Percentiles rank a stretch among this genome's conserved stretches.
These are phyloP conservation scores for rabbit (Oryctolagus cuniculus) DNA, from an alignment of 2,113 vertebrate genomes.

Conservation along the genomic window DNA sequence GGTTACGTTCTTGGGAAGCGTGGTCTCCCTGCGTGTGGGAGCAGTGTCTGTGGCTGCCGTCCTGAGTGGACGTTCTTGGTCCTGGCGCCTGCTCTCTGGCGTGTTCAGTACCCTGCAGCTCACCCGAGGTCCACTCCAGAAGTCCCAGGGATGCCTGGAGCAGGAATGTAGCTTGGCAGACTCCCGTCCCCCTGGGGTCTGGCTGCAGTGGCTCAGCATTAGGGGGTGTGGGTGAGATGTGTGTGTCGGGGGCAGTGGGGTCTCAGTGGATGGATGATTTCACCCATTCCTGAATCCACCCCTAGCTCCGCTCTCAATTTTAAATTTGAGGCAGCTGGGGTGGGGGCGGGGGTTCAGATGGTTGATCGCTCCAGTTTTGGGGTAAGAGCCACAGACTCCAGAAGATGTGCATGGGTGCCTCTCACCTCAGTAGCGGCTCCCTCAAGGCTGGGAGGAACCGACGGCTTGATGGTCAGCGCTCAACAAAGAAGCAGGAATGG, in stretches of 20 bases:
- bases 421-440: rapidly evolving
- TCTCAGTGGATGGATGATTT: neutral
- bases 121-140: neutral
- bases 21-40: neutral
- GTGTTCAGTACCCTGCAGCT: rapidly evolving
- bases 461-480: neutral
- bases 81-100: neutral
- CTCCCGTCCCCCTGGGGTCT: neutral
- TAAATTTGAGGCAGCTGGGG: neutral
- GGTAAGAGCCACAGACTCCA: rapidly evolving
- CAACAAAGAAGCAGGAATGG: neutral
- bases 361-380: neutral
- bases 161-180: no score
- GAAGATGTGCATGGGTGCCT: rapidly evolving
- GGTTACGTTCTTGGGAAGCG: rapidly evolving
- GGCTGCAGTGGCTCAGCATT: neutral
- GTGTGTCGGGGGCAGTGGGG: neutral
- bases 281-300: neutral
- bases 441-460: no score
- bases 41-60: neutral
- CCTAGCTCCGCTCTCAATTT: neutral
- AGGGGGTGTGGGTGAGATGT: neutral
- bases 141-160: neutral
- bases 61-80: neutral
- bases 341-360: neutral